Evolutionary conservation across 2,888 invertebrate genomes (phyloP).

Genomic region (Tryphoninae sp.): DNA sequence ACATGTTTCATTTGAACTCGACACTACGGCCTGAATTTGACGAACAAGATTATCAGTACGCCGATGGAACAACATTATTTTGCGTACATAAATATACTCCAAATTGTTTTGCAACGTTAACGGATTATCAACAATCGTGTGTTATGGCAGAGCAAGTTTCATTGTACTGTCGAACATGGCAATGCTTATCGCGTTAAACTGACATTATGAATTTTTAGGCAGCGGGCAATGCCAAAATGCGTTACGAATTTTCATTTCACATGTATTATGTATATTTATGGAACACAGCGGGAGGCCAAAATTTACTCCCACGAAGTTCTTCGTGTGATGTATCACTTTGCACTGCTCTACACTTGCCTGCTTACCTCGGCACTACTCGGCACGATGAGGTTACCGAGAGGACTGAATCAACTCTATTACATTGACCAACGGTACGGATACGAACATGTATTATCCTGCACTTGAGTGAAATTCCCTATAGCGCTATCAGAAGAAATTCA

Average conservation of each 20-base stretch:
- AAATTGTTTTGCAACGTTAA: not conserved
- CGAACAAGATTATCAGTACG: not conserved
- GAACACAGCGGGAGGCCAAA: constrained; percentile 1
- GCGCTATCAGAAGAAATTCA: too few relatives aligned
- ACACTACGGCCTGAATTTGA: not conserved
- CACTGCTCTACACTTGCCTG: not conserved
- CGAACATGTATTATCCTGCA: too few relatives aligned
- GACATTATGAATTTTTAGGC: not conserved
- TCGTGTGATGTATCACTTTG: not conserved
- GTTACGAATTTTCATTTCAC: not conserved
- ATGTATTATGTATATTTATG: constrained; percentile 1
- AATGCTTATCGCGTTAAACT: not conserved
- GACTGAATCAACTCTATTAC: too few relatives aligned
- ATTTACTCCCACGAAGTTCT: constrained; percentile 8
- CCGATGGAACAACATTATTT: constrained; percentile 12
- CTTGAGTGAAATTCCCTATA: too few relatives aligned
- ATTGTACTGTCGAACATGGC: not conserved
- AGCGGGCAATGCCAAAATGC: not conserved
- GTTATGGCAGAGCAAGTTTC: not conserved
- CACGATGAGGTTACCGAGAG: too few relatives aligned
- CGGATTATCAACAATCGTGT: not conserved
- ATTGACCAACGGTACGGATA: too few relatives aligned
- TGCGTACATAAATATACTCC: not conserved
- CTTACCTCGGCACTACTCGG: too few relatives aligned
- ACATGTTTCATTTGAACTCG: not conserved